phyloP scores from a whole-genome alignment of 2,797 vertebrate genomes.

The Iguana delicatissima region DNA sequence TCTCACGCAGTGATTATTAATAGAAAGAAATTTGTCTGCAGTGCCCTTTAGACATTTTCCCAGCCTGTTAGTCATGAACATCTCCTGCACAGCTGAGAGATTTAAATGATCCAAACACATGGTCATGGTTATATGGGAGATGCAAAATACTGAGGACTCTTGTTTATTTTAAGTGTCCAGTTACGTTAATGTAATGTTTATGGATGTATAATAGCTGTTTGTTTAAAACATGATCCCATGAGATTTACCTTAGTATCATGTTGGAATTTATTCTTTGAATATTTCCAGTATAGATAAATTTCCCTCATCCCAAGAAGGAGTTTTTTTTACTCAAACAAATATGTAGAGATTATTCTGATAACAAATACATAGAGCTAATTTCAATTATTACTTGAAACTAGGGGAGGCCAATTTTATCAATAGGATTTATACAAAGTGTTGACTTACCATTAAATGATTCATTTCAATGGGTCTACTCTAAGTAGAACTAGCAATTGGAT shows the following conservation, averaged over 20 bases:
- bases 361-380: too few relatives aligned
- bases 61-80: conserved; percentile 1
- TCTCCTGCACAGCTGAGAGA: background rate
- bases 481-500: too few relatives aligned
- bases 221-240: background rate
- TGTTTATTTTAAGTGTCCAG: background rate
- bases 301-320: too few relatives aligned
- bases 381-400: too few relatives aligned
- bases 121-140: background rate
- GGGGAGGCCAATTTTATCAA: too few relatives aligned
- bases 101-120: conserved; percentile 7
- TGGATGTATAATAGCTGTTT: background rate
- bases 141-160: background rate
- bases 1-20: conserved; percentile 41
- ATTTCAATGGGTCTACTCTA: too few relatives aligned
- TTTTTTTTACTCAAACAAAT: too few relatives aligned
- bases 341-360: too few relatives aligned
- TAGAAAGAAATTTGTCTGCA: conserved; percentile 32
- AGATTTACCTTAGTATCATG: background rate
- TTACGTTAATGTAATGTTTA: background rate
- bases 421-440: too few relatives aligned
- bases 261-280: background rate
- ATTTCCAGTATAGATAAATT: background rate
- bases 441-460: too few relatives aligned
- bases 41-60: conserved; percentile 31